Evolutionary conservation across 2,797 vertebrate genomes (phyloP), one percentile per base, ranked within the genome.

Genomic region (Neoniphon sammara): DNA sequence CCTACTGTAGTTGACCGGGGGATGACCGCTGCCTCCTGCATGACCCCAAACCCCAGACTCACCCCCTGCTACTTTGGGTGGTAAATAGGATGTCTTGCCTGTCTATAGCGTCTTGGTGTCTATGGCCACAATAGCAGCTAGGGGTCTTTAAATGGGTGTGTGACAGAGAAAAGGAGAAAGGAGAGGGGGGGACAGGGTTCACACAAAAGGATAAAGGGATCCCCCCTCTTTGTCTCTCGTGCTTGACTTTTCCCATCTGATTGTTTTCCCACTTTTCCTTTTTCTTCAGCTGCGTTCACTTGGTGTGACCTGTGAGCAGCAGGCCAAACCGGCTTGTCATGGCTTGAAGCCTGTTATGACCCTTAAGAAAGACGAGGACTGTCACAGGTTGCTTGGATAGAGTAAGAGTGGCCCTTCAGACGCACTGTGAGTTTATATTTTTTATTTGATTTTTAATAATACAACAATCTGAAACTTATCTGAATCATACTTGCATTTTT

Each of bases 21-120:
- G 94, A 89, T 98, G 97, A 97, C 97, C 96, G 96, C 94, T 97
- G 97, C 96, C 97, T 97, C 94, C 95, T 95, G 91, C 93, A 90
- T 97, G 97, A 98, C 97, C 97, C 95, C 93, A 67, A 90, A 94
- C 93, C 93, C 93, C 93, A 95, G 94, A 95, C 94, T 94, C 91
- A 91, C 92, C 93, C 92, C 94, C 92, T 90, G 92, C 92, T 92
- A 90, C 92, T 90, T 86, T 85, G 89, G 89, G 92, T 93, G 92
- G 94, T 94, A 94, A 95, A 95, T 92, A 94, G 91, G 93, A 94
- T 93, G 93, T 94, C 94, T 93, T 91, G 86, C 89, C 91, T 91
- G 92, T 93, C 93, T 92, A 93, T 90, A 93, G 90, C 85, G 88
- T 87, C 91, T 91, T 91, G 89, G 92, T 92, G 92, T 94, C 93